phyloP scores from a whole-genome alignment of 2,888 invertebrate genomes.

The Apamea anceps region DNA sequence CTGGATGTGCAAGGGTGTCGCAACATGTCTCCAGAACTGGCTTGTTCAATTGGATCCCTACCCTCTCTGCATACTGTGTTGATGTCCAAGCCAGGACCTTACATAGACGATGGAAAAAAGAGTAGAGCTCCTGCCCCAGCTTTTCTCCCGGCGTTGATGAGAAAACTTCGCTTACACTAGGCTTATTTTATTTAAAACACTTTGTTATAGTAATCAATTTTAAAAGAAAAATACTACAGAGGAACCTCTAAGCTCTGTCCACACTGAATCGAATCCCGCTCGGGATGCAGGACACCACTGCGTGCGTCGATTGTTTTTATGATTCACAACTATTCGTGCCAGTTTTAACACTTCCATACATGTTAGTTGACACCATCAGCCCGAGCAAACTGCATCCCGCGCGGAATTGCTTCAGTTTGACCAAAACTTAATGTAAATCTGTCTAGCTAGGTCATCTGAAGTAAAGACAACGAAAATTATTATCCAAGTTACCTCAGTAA shows the following conservation, averaged over 20 bases:
- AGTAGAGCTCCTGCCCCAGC: slow-evolving; percentile 81
- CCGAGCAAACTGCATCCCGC: background rate
- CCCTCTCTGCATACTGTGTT: slow-evolving; percentile 86
- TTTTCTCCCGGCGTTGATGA: slow-evolving; percentile 84
- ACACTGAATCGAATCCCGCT: background rate
- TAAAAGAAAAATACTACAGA: background rate
- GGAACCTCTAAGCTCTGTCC: background rate
- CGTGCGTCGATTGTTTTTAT: background rate
- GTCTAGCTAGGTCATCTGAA: background rate
- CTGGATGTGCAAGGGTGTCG: slow-evolving; percentile 91
- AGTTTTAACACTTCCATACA: background rate
- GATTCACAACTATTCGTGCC: background rate
- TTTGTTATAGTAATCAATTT: background rate
- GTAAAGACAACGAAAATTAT: slow-evolving; percentile 3
- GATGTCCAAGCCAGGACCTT: slow-evolving; percentile 87
- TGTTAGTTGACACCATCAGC: background rate
- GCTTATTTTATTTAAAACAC: background rate
- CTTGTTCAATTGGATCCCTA: slow-evolving; percentile 81
- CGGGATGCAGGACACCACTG: background rate
- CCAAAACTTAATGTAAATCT: background rate
- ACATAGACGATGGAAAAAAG: slow-evolving; percentile 83
- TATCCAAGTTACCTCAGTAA: background rate
- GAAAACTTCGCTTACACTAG: slow-evolving; percentile 83
- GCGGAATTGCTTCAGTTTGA: background rate
- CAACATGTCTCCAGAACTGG: slow-evolving; percentile 86